Base-by-base conservation (phyloP, 2,888 invertebrate genomes). In the Ischnura elegans region DNA sequence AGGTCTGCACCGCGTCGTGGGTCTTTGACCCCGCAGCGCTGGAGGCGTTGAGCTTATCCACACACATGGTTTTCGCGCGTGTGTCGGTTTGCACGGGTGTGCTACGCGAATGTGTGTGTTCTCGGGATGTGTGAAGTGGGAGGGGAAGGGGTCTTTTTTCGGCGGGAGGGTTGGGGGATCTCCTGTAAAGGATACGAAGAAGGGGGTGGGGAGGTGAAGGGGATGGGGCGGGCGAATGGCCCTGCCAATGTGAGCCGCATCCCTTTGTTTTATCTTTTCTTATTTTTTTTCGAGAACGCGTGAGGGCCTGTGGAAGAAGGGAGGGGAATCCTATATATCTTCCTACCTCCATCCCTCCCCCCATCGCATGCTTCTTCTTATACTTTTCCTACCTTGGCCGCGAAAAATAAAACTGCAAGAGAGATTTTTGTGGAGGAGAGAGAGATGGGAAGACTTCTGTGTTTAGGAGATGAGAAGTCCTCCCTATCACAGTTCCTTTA, bases 1-100 rank as follows among this genome's bases (percentile, higher is more conserved):
- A 6, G n/a, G 61, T 25, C 25, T 36, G 29, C 29, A 76, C 76
- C 76, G 76, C 6, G 61, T 25, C 25, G 61, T 29, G 29, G 76
- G 76, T 76, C 76, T 76, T 76, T 76, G 76, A 76, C 76, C 76
- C 16, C 76, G 0, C 16, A 76, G 36, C 76, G 76, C 36, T 76
- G 36, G 36, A 76, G 76, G 76, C 76, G 76, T 76, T 76, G 76
- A 76, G 76, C 76, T 16, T 76, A 36, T 76, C 76, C 76, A 36
- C 76, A 66, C 76, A 10, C 66, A 36, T 76, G 76, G 36, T 29
- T 76, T 76, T 76, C 76, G 76, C 76, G 76, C 76, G 29, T 76
- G 76, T 76, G 76, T 36, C 36, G 29, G 2, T 76, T 25, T 36
- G 76, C 76, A 0, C 76, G 25, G 10, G 76, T 19, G 61, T 61